Evolutionary conservation across 1,140 invertebrate genomes (phyloP).

Genomic region (Tigriopus japonicus): DNA sequence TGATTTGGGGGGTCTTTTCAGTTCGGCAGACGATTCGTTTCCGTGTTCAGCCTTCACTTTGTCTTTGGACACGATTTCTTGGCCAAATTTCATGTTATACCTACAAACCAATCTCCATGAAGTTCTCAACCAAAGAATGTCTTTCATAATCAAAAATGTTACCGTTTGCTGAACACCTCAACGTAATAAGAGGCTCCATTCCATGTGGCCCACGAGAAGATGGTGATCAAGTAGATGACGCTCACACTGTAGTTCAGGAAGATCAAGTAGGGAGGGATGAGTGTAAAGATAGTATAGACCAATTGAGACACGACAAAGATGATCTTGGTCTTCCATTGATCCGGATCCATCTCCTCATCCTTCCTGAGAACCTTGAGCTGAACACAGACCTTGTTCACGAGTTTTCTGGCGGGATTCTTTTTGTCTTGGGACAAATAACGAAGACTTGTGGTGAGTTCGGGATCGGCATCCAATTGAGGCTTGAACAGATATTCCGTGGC

Average conservation of each 20-base stretch:
- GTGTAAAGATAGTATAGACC: slow-evolving; percentile 1
- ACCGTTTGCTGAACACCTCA: slow-evolving; percentile 11
- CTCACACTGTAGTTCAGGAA: not conserved
- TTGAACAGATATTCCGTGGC: not conserved
- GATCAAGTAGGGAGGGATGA: not conserved
- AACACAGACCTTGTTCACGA: not conserved
- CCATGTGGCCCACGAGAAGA: not conserved
- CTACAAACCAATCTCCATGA: too few species aligned
- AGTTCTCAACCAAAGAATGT: too few species aligned
- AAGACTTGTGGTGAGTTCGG: not conserved
- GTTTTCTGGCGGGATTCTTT: not conserved
- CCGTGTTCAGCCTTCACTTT: too few species aligned
- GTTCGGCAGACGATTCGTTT: too few species aligned
- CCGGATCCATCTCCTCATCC: not conserved
- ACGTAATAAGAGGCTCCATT: slow-evolving; percentile 11
- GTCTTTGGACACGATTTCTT: too few species aligned
- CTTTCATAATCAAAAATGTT: not conserved
- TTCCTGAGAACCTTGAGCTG: not conserved
- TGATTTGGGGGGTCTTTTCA: too few species aligned
- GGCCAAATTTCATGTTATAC: too few species aligned
- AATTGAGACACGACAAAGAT: slow-evolving; percentile 7
- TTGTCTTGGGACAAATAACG: not conserved
- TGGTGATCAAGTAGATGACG: not conserved
- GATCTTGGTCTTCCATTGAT: slow-evolving; percentile 2
- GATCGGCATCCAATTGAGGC: not conserved